These are phyloP conservation scores for Bettongia penicillata DNA, from an alignment of 2,113 vertebrate species.

Conservation along the genomic window DNA sequence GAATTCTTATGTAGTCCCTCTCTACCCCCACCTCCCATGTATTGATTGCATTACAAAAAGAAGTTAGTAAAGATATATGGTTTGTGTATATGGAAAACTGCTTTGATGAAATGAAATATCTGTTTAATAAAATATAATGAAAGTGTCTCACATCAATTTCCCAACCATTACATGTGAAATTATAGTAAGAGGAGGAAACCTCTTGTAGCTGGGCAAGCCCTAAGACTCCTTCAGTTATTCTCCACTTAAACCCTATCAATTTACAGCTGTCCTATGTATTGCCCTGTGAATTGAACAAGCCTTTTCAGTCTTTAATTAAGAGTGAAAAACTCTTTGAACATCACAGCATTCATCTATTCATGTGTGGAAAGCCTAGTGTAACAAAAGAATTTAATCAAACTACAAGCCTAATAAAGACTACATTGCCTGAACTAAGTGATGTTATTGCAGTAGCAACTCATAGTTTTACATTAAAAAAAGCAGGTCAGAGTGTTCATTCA, in stretches of 20 bases:
- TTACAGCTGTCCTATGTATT: slow-evolving; percentile 85
- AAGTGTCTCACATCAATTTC: slow-evolving; percentile 78
- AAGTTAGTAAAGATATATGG: slow-evolving; percentile 45
- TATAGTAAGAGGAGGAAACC: slow-evolving; percentile 70
- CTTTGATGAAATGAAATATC: slow-evolving; percentile 54
- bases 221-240: slow-evolving; percentile 78
- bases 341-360: slow-evolving; percentile 86
- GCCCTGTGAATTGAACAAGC: slow-evolving; percentile 85
- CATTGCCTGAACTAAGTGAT: slow-evolving; percentile 88
- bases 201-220: slow-evolving; percentile 77
- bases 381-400: slow-evolving; percentile 92
- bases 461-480: slow-evolving; percentile 89
- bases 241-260: slow-evolving; percentile 88
- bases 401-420: slow-evolving; percentile 88
- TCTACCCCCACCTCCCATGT: not conserved
- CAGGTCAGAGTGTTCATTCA: slow-evolving; percentile 92
- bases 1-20: not conserved
- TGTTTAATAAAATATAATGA: slow-evolving; percentile 79
- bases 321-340: slow-evolving; percentile 90
- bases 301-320: slow-evolving; percentile 90
- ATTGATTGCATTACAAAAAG: slow-evolving; percentile 62
- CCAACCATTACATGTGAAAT: slow-evolving; percentile 62
- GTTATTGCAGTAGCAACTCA: slow-evolving; percentile 85
- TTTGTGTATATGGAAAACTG: slow-evolving; percentile 59
- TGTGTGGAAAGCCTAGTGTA: slow-evolving; percentile 86